Base-by-base conservation (phyloP, 2,888 invertebrate species). In the Catocala fraxini region DNA sequence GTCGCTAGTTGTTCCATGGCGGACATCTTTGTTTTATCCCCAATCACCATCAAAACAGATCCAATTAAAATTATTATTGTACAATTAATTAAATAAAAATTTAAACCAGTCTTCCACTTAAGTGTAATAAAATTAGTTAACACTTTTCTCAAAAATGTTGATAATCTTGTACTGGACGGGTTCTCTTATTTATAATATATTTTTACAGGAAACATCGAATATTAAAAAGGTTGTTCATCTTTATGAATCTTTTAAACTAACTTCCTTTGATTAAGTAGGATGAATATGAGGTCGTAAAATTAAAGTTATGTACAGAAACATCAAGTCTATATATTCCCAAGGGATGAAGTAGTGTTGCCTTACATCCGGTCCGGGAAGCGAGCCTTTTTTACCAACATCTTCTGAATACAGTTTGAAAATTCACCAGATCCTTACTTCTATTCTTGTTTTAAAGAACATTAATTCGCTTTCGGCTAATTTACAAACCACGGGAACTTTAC, bases 41-140 rank as follows among this genome's bases (percentile, higher is more conserved):
- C 64, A 65, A 54, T 51, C 46, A 39, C 43, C 11, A 33, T 45
- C 43, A 60, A 65, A 60, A 54, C 35, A 65, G 52, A 34, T 53
- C 66, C 59, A 73, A 73, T 76, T 74, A 70, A 76, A 67, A 65
- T 74, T 57, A 65, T 74, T 57, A 63, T 62, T 66, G 35, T 39
- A 9, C 59, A 25, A 67, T 73, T 77, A 73, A 73, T 73, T 70
- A 73, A 46, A 48, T 56, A 48, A 60, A 66, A 68, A 63, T 47
- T 51, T 13, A 25, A 62, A 67, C 71, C 43, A 33, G 15, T 49
- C 42, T n/a, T 47, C 53, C 46, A 62, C 49, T 59, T 35, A 13
- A 48, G 49, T 60, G 33, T 57, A 56, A 56, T 71, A 58, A 48
- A 69, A 68, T 69, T 63, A 51, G 58, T 66, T 60, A 62, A 77